Base-by-base conservation (phyloP, 1,140 invertebrate species). In the Apis laboriosa region DNA sequence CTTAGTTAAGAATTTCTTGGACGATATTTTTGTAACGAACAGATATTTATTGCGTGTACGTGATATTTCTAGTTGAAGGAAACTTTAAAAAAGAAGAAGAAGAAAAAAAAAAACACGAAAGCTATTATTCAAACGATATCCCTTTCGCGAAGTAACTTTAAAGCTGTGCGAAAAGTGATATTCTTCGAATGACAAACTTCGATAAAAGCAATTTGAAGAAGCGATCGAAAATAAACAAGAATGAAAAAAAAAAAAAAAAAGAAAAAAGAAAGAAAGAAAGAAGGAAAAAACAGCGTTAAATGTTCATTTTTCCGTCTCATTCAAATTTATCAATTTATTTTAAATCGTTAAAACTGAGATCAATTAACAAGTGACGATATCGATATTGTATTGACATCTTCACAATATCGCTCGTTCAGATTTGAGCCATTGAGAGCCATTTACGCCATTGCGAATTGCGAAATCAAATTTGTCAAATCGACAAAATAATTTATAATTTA, bases 181-280 rank as follows among this genome's bases (percentile, higher is more conserved):
- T 71, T n/a, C n/a, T 17, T 53, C 9, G n/a, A 53, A 53, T 24
- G 53, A 53, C 68, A 71, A 71, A n/a, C 68, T 17, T 13, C 68
- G 43, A 53, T 71, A 53, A 71, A 71, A 53, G 68, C 68, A 71
- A 53, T 71, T 53, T 53, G n/a, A 53, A 53, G 68, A 24, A 71
- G 49, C n/a, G 68, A 70, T 51, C 21, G 43, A 43, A 43, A 67
- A 67, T 43, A 17, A 56, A 17, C 17, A 17, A 13, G 17, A 56
- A 56, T 17, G 2, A 8, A 56, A 19, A 56, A 17, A 49, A n/a
- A 61, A n/a, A 61, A 24, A 24, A 24, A 12, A 60, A 43, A 11
- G 13, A 12, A 66, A 15, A 66, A 66, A 34, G 13, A 0, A 55
- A 55, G 13, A 55, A 55, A 55, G 17, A 19, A 21, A n/a, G 1